Conservation (phyloP, 1,140 invertebrate genomes). For the Archivesica marissinica region DNA sequence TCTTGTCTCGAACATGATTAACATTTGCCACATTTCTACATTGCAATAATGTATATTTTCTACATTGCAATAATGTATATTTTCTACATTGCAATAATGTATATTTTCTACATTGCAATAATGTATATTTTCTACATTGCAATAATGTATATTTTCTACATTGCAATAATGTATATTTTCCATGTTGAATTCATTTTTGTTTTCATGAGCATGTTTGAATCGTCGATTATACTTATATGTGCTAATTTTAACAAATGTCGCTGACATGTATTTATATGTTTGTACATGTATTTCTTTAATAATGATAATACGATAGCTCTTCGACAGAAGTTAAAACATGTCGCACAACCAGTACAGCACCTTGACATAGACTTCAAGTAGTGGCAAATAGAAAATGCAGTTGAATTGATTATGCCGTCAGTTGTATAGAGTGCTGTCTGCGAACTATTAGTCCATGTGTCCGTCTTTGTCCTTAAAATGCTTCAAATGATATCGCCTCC, state of each 20-base stretch:
- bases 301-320: too few relatives aligned
- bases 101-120: neutral
- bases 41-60: neutral
- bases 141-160: neutral
- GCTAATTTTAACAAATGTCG: neutral
- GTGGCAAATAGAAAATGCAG: too few relatives aligned
- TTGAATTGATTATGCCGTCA: too few relatives aligned
- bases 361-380: too few relatives aligned
- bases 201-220: neutral
- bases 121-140: neutral
- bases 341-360: too few relatives aligned
- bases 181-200: constrained; percentile 21
- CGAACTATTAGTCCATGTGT: too few relatives aligned
- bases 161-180: neutral
- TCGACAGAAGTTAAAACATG: too few relatives aligned
- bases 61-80: neutral
- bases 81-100: neutral
- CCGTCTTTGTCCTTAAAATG: too few relatives aligned
- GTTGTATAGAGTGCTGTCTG: too few relatives aligned
- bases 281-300: too few relatives aligned
- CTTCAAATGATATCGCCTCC: too few relatives aligned
- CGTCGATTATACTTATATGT: neutral
- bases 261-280: too few relatives aligned
- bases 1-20: neutral
- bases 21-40: neutral